Evolutionary conservation across 2,888 invertebrate genomes (phyloP).

Genomic region (Litoditis marina): DNA sequence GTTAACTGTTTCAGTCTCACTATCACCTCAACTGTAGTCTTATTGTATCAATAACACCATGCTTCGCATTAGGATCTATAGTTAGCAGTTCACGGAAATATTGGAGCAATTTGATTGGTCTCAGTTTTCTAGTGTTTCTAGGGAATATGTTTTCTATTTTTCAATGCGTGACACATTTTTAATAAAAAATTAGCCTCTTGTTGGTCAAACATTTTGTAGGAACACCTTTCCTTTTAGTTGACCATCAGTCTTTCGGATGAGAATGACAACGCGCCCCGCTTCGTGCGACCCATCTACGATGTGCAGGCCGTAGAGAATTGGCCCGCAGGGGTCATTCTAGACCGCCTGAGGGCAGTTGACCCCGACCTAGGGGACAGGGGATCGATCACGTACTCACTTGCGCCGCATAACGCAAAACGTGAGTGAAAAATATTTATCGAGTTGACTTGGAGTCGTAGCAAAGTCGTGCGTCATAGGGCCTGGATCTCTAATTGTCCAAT

Average conservation of each 20-base stretch:
- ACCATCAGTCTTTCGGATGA: slow-evolving; percentile 38
- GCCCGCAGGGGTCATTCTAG: slow-evolving; percentile 36
- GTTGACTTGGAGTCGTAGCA: too few relatives aligned
- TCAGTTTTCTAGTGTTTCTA: too few relatives aligned
- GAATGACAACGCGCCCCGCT: slow-evolving; percentile 48
- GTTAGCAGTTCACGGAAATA: too few relatives aligned
- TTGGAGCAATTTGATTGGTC: too few relatives aligned
- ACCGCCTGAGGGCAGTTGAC: slow-evolving; percentile 31
- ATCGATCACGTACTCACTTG: slow-evolving; percentile 25
- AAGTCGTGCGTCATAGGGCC: too few relatives aligned
- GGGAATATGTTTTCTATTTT: background rate
- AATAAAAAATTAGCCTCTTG: background rate
- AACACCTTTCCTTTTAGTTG: slow-evolving; percentile 30
- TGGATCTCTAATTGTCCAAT: too few relatives aligned
- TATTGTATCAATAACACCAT: too few relatives aligned
- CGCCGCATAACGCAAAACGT: slow-evolving; percentile 16
- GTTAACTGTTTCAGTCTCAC: too few relatives aligned
- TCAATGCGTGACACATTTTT: background rate
- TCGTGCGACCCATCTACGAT: slow-evolving; percentile 25
- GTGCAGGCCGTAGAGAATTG: slow-evolving; percentile 48
- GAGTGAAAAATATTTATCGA: background rate
- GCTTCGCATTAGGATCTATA: too few relatives aligned
- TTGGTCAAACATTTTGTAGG: background rate
- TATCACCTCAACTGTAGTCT: too few relatives aligned
- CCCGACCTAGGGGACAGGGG: slow-evolving; percentile 26